Evolutionary conservation across 2,888 invertebrate species (phyloP).

Genomic region (Anticlea derivata): DNA sequence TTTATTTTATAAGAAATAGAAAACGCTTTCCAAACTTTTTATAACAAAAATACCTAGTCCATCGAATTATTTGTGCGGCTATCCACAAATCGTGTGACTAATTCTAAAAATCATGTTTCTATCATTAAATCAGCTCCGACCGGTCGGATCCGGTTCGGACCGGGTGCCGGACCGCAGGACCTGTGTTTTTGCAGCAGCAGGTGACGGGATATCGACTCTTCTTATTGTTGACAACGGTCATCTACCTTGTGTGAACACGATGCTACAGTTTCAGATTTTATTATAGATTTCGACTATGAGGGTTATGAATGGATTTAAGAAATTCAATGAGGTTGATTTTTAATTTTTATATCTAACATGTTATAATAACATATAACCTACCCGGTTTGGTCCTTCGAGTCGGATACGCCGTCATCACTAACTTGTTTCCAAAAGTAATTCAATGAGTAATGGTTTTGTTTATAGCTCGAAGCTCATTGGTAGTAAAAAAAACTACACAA

Average conservation of each 20-base stretch:
- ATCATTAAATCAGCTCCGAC: slow-evolving; percentile 64
- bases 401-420: too few relatives aligned
- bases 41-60: too few relatives aligned
- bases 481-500: slow-evolving; percentile 20
- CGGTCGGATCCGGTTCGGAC: slow-evolving; percentile 43
- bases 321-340: too few relatives aligned
- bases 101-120: slow-evolving; percentile 61
- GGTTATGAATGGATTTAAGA: background rate
- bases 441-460: background rate
- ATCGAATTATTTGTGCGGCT: too few relatives aligned
- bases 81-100: slow-evolving; percentile 44
- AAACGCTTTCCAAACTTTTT: too few relatives aligned
- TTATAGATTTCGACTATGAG: slow-evolving; percentile 11
- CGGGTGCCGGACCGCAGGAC: slow-evolving; percentile 45
- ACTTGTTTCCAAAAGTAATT: background rate
- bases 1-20: too few relatives aligned
- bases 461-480: slow-evolving; percentile 5
- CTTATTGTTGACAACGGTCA: slow-evolving; percentile 70
- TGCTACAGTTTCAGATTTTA: slow-evolving; percentile 23
- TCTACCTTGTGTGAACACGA: slow-evolving; percentile 60
- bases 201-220: slow-evolving; percentile 69
- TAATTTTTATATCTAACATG: too few relatives aligned
- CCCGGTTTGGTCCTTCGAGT: background rate
- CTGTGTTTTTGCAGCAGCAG: slow-evolving; percentile 73
- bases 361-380: too few relatives aligned